Percentiles rank a stretch among this genome's conserved stretches.
phyloP scores from a whole-genome alignment of 2,113 vertebrate species.

The Muntiacus muntjak region DNA sequence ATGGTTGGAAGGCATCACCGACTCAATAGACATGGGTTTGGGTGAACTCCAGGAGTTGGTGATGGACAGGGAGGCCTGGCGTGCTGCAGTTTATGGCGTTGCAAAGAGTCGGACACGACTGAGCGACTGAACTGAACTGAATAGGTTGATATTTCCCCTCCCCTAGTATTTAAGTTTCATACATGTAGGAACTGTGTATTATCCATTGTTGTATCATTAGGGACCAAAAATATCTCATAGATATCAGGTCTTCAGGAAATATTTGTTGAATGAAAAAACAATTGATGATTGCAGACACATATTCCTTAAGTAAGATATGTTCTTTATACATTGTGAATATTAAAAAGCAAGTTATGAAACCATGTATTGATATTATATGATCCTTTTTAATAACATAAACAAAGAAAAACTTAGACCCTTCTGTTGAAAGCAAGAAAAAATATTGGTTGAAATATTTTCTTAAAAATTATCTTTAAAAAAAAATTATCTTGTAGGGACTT shows the following conservation, averaged over 20 bases:
- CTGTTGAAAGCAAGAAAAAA: not conserved
- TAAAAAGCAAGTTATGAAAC: not conserved
- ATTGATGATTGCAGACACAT: not conserved
- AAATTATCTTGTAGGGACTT: not conserved
- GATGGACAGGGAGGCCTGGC: not conserved
- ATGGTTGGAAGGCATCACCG: not conserved
- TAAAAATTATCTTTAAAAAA: not conserved
- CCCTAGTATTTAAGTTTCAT: not conserved
- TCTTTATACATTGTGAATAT: not conserved
- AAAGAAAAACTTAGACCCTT: not conserved
- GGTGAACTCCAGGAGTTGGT: not conserved
- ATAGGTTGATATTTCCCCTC: not conserved
- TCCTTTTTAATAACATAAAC: not conserved
- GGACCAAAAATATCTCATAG: not conserved
- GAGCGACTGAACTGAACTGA: not conserved
- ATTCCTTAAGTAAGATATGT: not conserved
- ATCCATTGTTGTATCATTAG: not conserved
- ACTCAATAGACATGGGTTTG: not conserved
- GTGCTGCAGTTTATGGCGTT: accelerated
- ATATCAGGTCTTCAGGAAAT: not conserved
- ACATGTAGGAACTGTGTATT: not conserved
- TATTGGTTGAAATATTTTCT: not conserved
- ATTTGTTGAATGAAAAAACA: not conserved
- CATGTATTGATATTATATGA: not conserved
- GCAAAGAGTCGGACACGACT: not conserved